phyloP scores from a whole-genome alignment of 2,797 vertebrate genomes.

The Aplochiton taeniatus region DNA sequence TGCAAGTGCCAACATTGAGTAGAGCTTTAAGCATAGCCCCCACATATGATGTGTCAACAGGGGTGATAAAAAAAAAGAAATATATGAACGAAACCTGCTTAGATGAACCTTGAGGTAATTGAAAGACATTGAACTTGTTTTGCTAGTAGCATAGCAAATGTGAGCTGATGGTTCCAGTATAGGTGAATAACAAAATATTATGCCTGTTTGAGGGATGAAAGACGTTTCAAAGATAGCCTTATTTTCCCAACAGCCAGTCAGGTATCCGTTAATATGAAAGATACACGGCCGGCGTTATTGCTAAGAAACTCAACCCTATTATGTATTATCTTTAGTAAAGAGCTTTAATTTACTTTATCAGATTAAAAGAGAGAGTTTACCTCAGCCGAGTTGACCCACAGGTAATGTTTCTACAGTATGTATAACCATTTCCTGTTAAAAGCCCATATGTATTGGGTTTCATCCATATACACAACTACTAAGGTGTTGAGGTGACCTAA shows the following conservation, averaged over 20 bases:
- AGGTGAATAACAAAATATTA: slow-evolving; percentile 61
- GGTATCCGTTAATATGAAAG: slow-evolving; percentile 47
- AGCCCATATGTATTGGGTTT: slow-evolving; percentile 58
- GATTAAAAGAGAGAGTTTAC: slow-evolving; percentile 40
- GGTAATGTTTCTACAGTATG: slow-evolving; percentile 42
- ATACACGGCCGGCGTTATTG: slow-evolving; percentile 6
- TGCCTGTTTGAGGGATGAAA: slow-evolving; percentile 50
- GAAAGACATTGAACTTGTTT: slow-evolving; percentile 37
- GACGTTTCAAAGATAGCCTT: slow-evolving; percentile 40
- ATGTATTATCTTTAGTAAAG: slow-evolving; percentile 55
- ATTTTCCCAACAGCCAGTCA: slow-evolving; percentile 55
- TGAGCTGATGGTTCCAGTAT: slow-evolving; percentile 30
- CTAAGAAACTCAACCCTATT: slow-evolving; percentile 41
- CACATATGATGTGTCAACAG: too few relatives aligned
- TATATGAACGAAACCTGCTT: background rate
- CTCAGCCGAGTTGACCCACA: slow-evolving; percentile 33
- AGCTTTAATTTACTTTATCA: slow-evolving; percentile 60
- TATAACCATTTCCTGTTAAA: slow-evolving; percentile 42
- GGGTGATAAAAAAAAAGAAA: too few relatives aligned
- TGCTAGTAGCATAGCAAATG: slow-evolving; percentile 35
- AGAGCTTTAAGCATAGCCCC: background rate
- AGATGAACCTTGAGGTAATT: slow-evolving; percentile 7
- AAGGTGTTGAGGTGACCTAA: slow-evolving; percentile 34
- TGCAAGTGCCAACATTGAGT: background rate
- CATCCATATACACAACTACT: slow-evolving; percentile 37